Conservation (phyloP, 2,113 vertebrate species). For the Pardalotus punctatus region DNA sequence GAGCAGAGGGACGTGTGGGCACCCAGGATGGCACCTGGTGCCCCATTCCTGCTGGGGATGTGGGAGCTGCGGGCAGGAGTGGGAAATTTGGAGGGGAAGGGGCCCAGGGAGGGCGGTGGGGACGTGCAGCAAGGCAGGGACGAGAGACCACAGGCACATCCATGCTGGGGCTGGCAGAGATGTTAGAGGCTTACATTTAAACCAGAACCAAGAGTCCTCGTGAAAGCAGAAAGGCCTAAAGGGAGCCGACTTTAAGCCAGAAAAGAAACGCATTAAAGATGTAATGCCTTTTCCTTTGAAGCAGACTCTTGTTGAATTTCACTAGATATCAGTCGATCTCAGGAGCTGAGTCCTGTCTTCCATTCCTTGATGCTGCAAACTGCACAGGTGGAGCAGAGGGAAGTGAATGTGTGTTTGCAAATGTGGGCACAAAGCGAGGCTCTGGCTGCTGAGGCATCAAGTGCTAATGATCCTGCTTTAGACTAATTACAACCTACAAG, state of each 20-base stretch:
- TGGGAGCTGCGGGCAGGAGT: not conserved
- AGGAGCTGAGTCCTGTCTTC: not conserved
- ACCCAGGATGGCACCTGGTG: not conserved
- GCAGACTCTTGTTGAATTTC: not conserved
- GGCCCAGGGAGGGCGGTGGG: not conserved
- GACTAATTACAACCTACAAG: constrained; percentile 5
- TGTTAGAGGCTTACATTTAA: not conserved
- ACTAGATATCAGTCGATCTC: not conserved
- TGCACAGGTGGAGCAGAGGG: not conserved
- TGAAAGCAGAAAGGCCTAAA: not conserved
- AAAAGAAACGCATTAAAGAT: not conserved
- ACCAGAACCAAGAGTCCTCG: not conserved
- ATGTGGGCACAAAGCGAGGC: not conserved
- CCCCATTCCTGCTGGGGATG: not conserved
- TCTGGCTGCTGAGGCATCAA: not conserved
- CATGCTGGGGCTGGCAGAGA: not conserved
- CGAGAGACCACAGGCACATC: not conserved
- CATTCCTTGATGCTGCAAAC: not conserved
- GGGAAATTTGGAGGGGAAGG: not conserved
- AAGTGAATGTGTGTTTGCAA: not conserved
- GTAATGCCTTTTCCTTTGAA: constrained; percentile 35
- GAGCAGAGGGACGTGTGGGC: not conserved
- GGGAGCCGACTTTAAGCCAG: not conserved
- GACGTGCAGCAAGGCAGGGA: not conserved
- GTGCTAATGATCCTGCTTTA: not conserved